Evolutionary conservation across 1,140 invertebrate genomes (phyloP).

Genomic region (Cotesia vestalis): DNA sequence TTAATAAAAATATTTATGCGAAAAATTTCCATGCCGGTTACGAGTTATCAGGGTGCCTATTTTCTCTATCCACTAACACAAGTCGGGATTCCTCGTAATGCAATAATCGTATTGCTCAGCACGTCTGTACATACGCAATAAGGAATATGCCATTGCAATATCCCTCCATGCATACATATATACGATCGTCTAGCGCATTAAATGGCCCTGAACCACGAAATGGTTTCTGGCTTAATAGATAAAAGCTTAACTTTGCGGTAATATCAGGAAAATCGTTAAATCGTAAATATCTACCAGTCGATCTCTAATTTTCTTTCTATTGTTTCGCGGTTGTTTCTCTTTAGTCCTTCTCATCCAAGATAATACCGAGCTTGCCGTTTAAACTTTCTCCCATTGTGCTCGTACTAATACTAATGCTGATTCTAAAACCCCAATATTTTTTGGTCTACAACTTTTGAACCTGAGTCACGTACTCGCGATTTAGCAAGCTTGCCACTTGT

Average conservation of each 20-base stretch:
- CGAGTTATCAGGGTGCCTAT: no score
- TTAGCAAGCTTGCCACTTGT: not conserved
- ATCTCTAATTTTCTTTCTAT: conserved; percentile 4
- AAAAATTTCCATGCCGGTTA: no score
- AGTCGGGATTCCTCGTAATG: conserved; percentile 32
- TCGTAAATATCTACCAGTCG: no score
- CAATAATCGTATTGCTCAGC: conserved; percentile 43
- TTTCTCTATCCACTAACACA: no score
- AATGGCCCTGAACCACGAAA: not conserved
- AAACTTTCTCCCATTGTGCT: not conserved
- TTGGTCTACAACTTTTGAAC: not conserved
- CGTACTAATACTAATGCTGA: not conserved
- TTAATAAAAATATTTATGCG: no score
- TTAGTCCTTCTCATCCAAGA: not conserved
- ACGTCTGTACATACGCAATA: conserved; percentile 46
- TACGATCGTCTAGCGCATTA: not conserved
- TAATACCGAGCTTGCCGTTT: conserved; percentile 5
- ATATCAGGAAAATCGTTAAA: no score
- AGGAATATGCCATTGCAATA: conserved; percentile 43
- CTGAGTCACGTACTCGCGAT: conserved; percentile 1
- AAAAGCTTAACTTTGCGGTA: no score
- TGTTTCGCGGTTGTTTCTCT: conserved; percentile 4
- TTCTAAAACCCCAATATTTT: not conserved
- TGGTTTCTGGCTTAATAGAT: no score
- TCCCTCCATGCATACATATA: not conserved